Evolutionary conservation across 2,888 invertebrate genomes (phyloP), one percentile per base, ranked within the genome.

Genomic region (Heteropelma amictum): DNA sequence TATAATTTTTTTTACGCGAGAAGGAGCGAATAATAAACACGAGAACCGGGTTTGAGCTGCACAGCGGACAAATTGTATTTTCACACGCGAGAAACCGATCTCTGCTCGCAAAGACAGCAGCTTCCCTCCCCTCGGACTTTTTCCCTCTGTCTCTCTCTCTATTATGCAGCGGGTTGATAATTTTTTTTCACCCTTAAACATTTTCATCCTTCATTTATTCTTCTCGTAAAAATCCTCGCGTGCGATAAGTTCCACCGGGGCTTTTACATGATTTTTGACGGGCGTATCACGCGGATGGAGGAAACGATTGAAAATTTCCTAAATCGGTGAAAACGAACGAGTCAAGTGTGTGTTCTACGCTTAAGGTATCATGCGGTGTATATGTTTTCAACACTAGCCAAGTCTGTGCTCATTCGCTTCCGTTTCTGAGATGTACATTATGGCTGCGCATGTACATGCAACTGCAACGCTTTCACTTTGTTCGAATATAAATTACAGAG

Each of bases 41-140:
- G 70, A 45, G 54, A 70, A 61, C 54, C 45, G 40, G 71, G 33
- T 56, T 26, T 26, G 12, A 54, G 40, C 58, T 38, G 38, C 49
- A 63, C 28, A 53, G 64, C 68, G 61, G 71, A 76, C 77, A 76
- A 77, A 77, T 77, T 77, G 76, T 76, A 65, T 77, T 77, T 77
- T 77, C 77, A 77, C 77, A 77, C 77, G 77, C 77, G 72, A 77
- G 54, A 69, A 70, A 65, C 63, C 74, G 71, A 72, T 75, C 67
- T 71, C 45, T 28, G n/a, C 53, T 61, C 65, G 38, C 58, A 33
- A 42, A 56, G 63, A 23, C 47, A 56, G 51, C 58, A 68, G 64
- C 67, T 64, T 65, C 51, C 56, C 28, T 10, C 58, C 47, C 70
- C 17, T 26, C 38, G 23, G 10, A 8, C 6, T 28, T n/a, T 45